Base-by-base conservation (phyloP, 2,888 invertebrate species). In the Polydesmus complanatus region DNA sequence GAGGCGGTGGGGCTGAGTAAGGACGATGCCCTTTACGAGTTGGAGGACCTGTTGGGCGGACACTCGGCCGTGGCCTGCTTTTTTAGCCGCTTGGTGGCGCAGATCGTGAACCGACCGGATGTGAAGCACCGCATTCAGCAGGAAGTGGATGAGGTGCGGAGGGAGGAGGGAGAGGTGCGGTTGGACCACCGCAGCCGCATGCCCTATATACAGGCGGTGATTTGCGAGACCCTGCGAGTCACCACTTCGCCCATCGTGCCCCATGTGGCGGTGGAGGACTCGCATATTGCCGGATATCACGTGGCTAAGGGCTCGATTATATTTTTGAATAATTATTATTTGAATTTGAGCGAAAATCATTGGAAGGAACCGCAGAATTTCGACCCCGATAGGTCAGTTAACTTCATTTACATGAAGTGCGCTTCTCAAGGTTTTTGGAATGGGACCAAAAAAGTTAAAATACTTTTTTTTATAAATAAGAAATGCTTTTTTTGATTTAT, bases 21-120 rank as follows among this genome's bases (percentile, higher is more conserved):
- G 63, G 65, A 68, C 3, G 67, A 69, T 62, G 64, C 68, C n/a
- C 61, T 70, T 3, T 72, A 67, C 63, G 70, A 69, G 58, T 65
- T 72, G 50, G 72, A 91, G 76, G 91, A 92, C 69, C 88, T 92
- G 68, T 74, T 92, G 2, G 91, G 91, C 0, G 91, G 91, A 0
- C 89, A 90, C 70, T 86, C 90, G 0, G 91, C 91, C 0, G 83
- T 92, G 14, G 88, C 88, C 0, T 66, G 66, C 25, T 80, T 83
- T 3, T 71, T 90, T 26, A 53, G 59, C 22, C 27, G 63, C 53
- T 21, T 58, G 3, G 19, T 62, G 23, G 63, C 27, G 3, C 55
- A 64, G 27, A 55, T 63, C n/a, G 57, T 56, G 8, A 14, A 19
- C 5, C 27, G 50, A 22, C 52, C 37, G 18, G 47, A 56, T 19